Conservation (phyloP, 1,140 invertebrate genomes). For the Micrasema longulum region DNA sequence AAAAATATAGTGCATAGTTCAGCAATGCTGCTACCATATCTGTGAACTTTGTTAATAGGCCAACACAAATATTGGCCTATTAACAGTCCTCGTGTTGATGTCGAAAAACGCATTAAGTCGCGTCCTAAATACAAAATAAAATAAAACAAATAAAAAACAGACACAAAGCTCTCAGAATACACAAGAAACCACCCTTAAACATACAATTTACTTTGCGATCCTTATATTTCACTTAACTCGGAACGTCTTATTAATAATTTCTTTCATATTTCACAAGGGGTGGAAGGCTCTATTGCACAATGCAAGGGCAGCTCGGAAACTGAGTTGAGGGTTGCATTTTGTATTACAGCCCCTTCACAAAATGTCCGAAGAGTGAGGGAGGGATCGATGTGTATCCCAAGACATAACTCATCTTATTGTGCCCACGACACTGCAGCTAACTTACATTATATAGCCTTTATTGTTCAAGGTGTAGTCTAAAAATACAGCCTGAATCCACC, state of each 20-base stretch:
- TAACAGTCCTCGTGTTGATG: no score
- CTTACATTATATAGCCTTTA: conserved; percentile 6
- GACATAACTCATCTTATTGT: conserved; percentile 38
- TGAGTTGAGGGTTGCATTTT: background rate
- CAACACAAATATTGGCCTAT: no score
- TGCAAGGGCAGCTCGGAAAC: conserved; percentile 6
- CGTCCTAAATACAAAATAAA: no score
- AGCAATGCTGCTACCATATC: no score
- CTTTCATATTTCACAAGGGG: conserved; percentile 32
- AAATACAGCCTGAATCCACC: conserved; percentile 25
- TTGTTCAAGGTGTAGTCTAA: conserved; percentile 34
- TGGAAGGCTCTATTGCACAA: conserved; percentile 31
- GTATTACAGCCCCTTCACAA: conserved; percentile 10
- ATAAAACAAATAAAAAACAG: no score
- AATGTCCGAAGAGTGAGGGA: conserved; percentile 22
- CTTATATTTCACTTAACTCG: conserved; percentile 13
- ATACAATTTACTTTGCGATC: background rate
- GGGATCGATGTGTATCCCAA: conserved; percentile 10
- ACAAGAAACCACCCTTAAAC: no score
- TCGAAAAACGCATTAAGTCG: no score
- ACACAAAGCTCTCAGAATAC: no score
- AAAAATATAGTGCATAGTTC: no score
- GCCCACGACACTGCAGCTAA: conserved; percentile 29
- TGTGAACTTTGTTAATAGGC: no score
- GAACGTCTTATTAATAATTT: conserved; percentile 41